Evolutionary conservation across 2,888 invertebrate genomes (phyloP).

Genomic region (Adelphocoris suturalis): DNA sequence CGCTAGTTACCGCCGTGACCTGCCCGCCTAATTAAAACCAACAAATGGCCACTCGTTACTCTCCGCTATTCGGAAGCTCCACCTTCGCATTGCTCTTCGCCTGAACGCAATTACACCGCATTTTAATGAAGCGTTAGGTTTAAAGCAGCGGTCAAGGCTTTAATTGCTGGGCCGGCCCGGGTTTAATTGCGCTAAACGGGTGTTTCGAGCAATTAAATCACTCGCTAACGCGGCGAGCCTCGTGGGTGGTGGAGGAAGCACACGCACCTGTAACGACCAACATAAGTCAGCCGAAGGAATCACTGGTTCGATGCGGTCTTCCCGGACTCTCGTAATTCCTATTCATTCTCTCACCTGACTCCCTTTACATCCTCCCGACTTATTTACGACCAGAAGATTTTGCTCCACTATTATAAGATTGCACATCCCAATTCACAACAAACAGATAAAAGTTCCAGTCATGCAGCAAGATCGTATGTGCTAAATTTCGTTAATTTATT

Average conservation of each 20-base stretch:
- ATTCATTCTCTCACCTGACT: too few species aligned
- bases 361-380: too few species aligned
- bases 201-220: constrained; percentile 56
- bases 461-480: too few species aligned
- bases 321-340: not conserved
- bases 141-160: constrained; percentile 18
- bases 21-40: not conserved
- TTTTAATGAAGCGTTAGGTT: constrained; percentile 41
- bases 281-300: constrained; percentile 40
- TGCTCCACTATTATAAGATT: too few species aligned
- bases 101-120: constrained; percentile 8
- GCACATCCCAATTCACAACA: too few species aligned
- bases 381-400: too few species aligned
- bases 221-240: constrained; percentile 13
- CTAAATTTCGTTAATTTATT: too few species aligned
- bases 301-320: constrained; percentile 31
- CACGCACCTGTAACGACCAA: constrained; percentile 44
- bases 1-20: not conserved
- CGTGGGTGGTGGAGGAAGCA: not conserved
- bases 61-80: not conserved
- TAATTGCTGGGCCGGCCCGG: not conserved
- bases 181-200: constrained; percentile 58
- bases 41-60: constrained; percentile 6
- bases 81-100: constrained; percentile 8
- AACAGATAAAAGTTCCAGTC: too few species aligned